Conservation (phyloP, 1,140 invertebrate genomes). For the Branchinecta lindahli region DNA sequence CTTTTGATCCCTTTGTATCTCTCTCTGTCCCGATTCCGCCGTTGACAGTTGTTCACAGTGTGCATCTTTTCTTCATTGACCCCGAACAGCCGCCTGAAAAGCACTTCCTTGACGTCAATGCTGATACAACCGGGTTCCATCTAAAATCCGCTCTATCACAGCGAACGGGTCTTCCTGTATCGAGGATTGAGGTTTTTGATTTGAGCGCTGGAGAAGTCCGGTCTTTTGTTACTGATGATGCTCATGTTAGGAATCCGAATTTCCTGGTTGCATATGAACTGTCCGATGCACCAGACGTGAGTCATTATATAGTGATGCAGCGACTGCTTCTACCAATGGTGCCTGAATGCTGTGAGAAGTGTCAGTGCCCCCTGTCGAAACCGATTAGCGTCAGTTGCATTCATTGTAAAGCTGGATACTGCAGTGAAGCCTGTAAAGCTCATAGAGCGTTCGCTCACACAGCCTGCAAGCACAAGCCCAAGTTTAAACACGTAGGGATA, state of each 20-base stretch:
- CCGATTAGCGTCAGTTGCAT: no score
- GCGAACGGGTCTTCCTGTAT: neutral
- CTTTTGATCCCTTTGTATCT: constrained; percentile 37
- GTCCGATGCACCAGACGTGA: neutral
- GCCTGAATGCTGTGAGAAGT: neutral
- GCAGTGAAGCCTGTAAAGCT: neutral
- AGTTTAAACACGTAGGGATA: neutral
- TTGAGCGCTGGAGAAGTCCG: constrained; percentile 25
- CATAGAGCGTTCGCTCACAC: neutral
- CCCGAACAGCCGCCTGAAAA: constrained; percentile 28
- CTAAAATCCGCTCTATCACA: neutral
- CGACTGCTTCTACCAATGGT: constrained; percentile 18
- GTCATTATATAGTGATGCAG: constrained; percentile 19
- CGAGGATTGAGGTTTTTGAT: neutral
- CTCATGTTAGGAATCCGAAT: neutral
- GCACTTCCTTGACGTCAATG: constrained; percentile 13
- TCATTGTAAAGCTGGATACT: neutral
- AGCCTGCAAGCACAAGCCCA: neutral
- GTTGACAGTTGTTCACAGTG: constrained; percentile 22
- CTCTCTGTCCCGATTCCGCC: constrained; percentile 34
- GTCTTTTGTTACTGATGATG: constrained; percentile 1
- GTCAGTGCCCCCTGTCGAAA: no score
- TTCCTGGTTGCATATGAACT: neutral
- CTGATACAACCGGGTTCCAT: neutral
- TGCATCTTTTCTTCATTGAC: constrained; percentile 32